Conservation (phyloP, 2,113 vertebrate genomes). For the Malurus cyaneus region DNA sequence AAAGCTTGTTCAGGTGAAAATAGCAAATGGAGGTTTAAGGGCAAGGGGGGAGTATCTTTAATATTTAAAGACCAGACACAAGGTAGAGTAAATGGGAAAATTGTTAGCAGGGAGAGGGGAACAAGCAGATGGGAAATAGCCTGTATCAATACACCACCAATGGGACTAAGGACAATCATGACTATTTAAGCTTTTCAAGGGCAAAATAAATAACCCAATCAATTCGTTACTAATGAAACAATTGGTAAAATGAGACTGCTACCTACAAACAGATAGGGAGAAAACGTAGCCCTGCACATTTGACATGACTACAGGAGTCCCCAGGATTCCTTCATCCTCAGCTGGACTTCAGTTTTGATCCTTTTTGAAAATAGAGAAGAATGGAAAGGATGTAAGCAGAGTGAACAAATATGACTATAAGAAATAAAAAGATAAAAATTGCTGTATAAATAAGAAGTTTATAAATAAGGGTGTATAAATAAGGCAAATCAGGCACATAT, state of each 20-base stretch:
- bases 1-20: neutral
- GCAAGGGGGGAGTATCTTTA: neutral
- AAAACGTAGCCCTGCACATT: neutral
- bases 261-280: neutral
- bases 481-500: neutral
- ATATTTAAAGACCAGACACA: neutral
- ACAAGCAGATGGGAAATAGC: neutral
- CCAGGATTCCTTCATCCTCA: neutral
- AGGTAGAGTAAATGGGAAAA: neutral
- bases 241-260: neutral
- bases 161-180: neutral
- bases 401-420: rapidly evolving
- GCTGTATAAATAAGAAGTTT: neutral
- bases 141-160: neutral
- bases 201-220: neutral
- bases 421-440: neutral
- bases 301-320: neutral
- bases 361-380: neutral
- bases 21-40: neutral
- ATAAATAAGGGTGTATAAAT: no score
- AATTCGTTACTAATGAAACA: neutral
- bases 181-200: neutral
- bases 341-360: neutral
- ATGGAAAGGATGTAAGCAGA: neutral
- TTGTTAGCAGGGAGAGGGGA: neutral